Evolutionary conservation across 2,113 vertebrate genomes (phyloP), one percentile per base, ranked within the genome.

Genomic region (Prolemur simus): DNA sequence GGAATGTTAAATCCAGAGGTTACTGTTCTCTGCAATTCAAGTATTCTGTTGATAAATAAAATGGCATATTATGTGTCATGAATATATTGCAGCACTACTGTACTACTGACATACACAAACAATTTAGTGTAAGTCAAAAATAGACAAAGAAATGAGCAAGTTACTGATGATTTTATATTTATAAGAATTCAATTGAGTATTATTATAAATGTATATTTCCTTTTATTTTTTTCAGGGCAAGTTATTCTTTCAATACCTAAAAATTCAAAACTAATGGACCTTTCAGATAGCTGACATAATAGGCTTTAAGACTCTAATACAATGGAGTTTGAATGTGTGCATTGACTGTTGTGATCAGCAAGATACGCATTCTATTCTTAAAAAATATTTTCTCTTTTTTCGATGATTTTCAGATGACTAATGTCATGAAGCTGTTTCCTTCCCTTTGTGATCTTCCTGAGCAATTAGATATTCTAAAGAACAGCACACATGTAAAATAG

Each of bases 381-480:
- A 37, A 85, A n/a, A 42, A 17, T 13, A n/a, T 27, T 84, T 74
- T 71, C 17, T 78, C 42, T 47, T 29, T 54, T 15, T 74, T 87
- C 27, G 5, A 52, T 56, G 42, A 52, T 71, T 83, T 56, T 27
- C 37, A 42, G 49, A n/a, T 18, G 69, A 34, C 54, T 60, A 29
- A 58, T 84, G 66, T 88, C 34, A 29, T 52, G 34, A 7, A 13
- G 5, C 56, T 80, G 2, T 6, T 80, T n/a, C 11, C 74, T 83
- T 54, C 9, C 4, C 29, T n/a, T 56, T 89, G 42, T 63, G 76
- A 86, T 87, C 37, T 66, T 86, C 23, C 23, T 76, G 82, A 89
- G 74, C 32, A 87, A 73, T 86, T 82, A 29, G 12, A 29, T 47
- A 60, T 94, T 86, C 58, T 49, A 45, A 86, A 89, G 27, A 94